Evolutionary conservation across 2,888 invertebrate species (phyloP), one percentile per base, ranked within the genome.

Genomic region (Ichneumoninae sp.): DNA sequence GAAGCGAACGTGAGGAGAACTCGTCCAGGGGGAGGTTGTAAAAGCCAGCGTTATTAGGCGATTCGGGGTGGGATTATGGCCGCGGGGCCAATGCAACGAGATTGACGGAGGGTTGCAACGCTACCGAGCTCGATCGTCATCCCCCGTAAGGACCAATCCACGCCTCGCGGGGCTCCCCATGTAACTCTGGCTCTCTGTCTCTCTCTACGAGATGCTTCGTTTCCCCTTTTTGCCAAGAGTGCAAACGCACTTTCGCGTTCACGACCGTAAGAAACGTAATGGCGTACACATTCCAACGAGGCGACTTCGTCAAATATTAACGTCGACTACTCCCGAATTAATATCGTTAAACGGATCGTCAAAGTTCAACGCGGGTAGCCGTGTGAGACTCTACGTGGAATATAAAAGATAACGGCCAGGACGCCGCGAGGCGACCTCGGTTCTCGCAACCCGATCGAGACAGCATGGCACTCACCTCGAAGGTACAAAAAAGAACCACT

Each of bases 261-360:
- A 40, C 65, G 60, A 69, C 82, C 70, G 69, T 83, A 71, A 76
- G 63, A 79, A 81, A 83, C 69, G 87, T 91, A 91, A 91, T 91
- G 91, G 91, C 91, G 90, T 87, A 87, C 88, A 69, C 77, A 78
- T 81, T 78, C 77, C 84, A 16, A 10, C 83, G 76, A 82, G 82
- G 84, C 84, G 87, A 33, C 87, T 89, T 89, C 88, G 88, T 91
- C 88, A 90, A 91, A 90, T 87, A 90, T 91, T 91, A 90, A 91
- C 83, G 83, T 85, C 79, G 36, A 57, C 85, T 79, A 73, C 86
- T 86, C 87, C 86, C 87, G 89, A 91, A 91, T 91, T 91, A 91
- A 91, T 91, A 88, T 91, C 90, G 87, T 91, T 90, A 90, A 91
- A 90, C 75, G 77, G 76, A 73, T 81, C 81, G 68, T 80, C 44